Evolutionary conservation across 2,888 invertebrate genomes (phyloP), one percentile per base, ranked within the genome.

Genomic region (Neria commutata): DNA sequence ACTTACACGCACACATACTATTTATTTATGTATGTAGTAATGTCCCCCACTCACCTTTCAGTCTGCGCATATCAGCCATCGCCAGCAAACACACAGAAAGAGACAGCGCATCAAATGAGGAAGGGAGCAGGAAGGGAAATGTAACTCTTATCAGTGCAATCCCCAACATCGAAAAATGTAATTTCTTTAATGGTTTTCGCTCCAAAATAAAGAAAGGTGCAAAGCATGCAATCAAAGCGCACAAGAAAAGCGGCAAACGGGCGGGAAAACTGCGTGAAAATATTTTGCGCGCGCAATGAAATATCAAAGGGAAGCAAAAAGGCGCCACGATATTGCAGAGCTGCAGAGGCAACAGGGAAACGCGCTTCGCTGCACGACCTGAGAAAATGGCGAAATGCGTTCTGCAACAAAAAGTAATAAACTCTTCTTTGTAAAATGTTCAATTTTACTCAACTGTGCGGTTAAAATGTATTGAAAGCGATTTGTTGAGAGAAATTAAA

Each of bases 111-210:
- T n/a, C n/a, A n/a, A n/a, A n/a, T n/a, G n/a, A n/a, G n/a, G n/a
- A n/a, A n/a, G n/a, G n/a, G n/a, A n/a, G n/a, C n/a, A n/a, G n/a
- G n/a, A n/a, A n/a, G n/a, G n/a, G n/a, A n/a, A n/a, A n/a, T 29
- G 29, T 8, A 8, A 8, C 42, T 19, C 19, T 42, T 19, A 37
- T 42, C 50, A 60, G 49, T 52, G 40, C 49, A 24, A 47, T 56
- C 50, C 54, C 29, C 58, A 60, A 42, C 72, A 73, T 53, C 66
- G 46, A 45, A 67, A 76, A 70, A n/a, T n/a, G 73, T 77, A 76
- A 78, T 76, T 78, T 76, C 76, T 76, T 74, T 78, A 76, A 76
- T 76, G 76, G 76, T 74, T 74, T 64, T 72, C 67, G 57, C 64
- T 60, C 62, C 59, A 42, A 42, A 42, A 8, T 42, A 17, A 19